These are phyloP conservation scores for Pseudococcus viburni DNA, from an alignment of 2,888 invertebrate genomes.

Conservation along the genomic window DNA sequence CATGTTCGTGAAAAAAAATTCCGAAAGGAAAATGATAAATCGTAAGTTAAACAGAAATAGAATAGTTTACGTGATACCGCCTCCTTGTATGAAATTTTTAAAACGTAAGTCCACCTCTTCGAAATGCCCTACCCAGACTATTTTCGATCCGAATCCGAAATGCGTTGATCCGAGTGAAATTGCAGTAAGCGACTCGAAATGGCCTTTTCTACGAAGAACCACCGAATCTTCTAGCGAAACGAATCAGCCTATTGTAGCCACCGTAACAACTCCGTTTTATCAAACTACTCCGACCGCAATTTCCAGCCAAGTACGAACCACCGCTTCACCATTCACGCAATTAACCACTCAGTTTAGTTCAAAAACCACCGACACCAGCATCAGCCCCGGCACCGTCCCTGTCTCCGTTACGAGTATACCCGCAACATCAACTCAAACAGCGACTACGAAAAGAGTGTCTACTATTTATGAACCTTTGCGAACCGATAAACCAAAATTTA, in stretches of 20 bases:
- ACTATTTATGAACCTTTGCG: neutral
- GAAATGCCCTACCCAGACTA: neutral
- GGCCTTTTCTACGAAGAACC: neutral
- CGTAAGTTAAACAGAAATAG: neutral
- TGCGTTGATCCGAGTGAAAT: neutral
- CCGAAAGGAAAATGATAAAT: neutral
- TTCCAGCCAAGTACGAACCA: constrained; percentile 28
- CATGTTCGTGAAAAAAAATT: neutral
- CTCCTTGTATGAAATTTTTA: neutral
- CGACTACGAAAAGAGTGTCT: neutral
- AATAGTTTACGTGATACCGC: constrained; percentile 34
- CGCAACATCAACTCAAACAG: neutral
- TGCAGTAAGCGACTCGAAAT: neutral
- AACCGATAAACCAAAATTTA: neutral
- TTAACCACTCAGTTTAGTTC: constrained; percentile 18
- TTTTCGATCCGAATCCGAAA: neutral
- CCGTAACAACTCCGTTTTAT: neutral
- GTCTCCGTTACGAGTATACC: neutral
- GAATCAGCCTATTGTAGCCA: neutral
- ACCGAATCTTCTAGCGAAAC: neutral
- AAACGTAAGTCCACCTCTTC: neutral
- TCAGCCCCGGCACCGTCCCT: neutral
- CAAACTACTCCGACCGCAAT: constrained; percentile 1
- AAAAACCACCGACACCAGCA: neutral
- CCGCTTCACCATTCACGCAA: constrained; percentile 7